Percentiles rank a stretch among this genome's conserved stretches.
Conservation (phyloP, 2,113 vertebrate genomes). For the Sinosuthora webbiana region DNA sequence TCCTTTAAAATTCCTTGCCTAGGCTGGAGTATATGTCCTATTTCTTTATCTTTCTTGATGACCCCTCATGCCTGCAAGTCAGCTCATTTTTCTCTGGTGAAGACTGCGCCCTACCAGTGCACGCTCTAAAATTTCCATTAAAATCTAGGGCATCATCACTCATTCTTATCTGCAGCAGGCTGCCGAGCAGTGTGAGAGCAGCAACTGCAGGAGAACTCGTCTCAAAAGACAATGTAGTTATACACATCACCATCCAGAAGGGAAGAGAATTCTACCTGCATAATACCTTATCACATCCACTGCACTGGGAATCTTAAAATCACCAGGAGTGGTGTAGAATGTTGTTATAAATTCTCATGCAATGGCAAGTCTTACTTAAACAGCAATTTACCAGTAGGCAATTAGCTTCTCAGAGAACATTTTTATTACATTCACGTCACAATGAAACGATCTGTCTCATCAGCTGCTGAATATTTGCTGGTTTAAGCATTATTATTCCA, state of each 20-base stretch:
- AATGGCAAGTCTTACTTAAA: slow-evolving; percentile 69
- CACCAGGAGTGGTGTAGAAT: not conserved
- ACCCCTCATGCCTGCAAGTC: slow-evolving; percentile 76
- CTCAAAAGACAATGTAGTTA: slow-evolving; percentile 70
- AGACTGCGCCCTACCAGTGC: slow-evolving; percentile 74
- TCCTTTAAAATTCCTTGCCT: slow-evolving; percentile 64
- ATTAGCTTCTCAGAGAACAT: slow-evolving; percentile 71
- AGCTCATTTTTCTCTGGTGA: slow-evolving; percentile 80
- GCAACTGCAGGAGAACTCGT: slow-evolving; percentile 64
- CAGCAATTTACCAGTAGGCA: slow-evolving; percentile 70
- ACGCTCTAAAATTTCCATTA: slow-evolving; percentile 77
- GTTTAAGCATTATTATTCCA: slow-evolving; percentile 66
- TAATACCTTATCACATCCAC: slow-evolving; percentile 21
- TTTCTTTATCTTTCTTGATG: slow-evolving; percentile 81
- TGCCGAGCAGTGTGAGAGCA: slow-evolving; percentile 65
- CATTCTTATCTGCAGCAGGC: slow-evolving; percentile 79
- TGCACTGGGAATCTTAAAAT: slow-evolving; percentile 48
- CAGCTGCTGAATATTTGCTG: slow-evolving; percentile 44
- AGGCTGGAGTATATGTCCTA: slow-evolving; percentile 58
- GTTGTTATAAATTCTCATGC: slow-evolving; percentile 43
- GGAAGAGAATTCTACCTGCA: slow-evolving; percentile 60
- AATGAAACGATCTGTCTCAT: slow-evolving; percentile 62
- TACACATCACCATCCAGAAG: slow-evolving; percentile 37
- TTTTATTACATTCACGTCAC: slow-evolving; percentile 68
- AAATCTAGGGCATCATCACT: slow-evolving; percentile 81